Evolutionary conservation across 1,140 invertebrate genomes (phyloP), one percentile per base, ranked within the genome.

Genomic region (Mycetomoellerius zeteki): DNA sequence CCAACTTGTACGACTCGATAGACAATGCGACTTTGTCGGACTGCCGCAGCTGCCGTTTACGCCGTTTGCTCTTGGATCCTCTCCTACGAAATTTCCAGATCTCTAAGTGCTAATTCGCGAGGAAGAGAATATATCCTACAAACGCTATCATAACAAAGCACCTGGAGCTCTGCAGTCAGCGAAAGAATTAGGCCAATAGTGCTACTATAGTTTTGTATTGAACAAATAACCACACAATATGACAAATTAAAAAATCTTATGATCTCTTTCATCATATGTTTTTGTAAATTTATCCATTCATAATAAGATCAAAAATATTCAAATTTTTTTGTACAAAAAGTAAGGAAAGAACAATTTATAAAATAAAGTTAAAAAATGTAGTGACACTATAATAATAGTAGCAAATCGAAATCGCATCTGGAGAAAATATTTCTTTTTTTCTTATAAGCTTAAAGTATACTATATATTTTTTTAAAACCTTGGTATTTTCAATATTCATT

Each of bases 21-120:
- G 88, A 92, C 91, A 91, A 91, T 91, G 88, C 90, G 90, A 92
- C 90, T 91, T 90, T 88, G 90, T 88, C 84, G 80, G 85, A 73
- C 37, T 60, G n/a, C 65, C 77, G 89, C 72, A 56, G 75, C 78
- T 77, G 64, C 77, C 71, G 73, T 90, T 87, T 75, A 67, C 81
- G 64, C 88, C 80, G 72, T 47, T 54, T 47, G 50, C 19, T 69
- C 72, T 54, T 37, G 24, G 47, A 67, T 54, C 30, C 62, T 84
- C 62, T 84, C 52, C 54, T 65, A 47, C 37, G 78, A 64, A 88
- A 88, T 73, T 72, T 62, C 62, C 72, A 72, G 52, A 71, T 71
- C 24, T 60, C 77, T 64, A 88, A 87, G 78, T 71, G 85, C 85
- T 89, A 89, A 91, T 90, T 86, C 85, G 64, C 86, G 77, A 85